A percentile compares a stretch with the other conserved stretches of the same genome.
These are phyloP conservation scores for Zoanthus solanderi DNA, from an alignment of 92 coral and sea anemone species.

Conservation along the genomic window DNA sequence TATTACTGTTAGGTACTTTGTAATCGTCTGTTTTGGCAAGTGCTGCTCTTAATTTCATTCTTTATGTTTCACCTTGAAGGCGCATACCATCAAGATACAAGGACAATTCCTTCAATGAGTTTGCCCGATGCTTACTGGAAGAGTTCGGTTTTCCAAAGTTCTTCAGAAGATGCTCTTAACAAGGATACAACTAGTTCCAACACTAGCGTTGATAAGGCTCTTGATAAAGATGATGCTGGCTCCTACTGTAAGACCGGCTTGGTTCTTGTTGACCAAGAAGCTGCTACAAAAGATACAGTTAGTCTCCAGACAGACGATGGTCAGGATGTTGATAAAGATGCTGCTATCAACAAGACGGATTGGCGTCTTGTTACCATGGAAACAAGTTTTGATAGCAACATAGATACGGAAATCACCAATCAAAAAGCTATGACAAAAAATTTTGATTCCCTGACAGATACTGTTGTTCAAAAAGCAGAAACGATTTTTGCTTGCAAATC, in stretches of 20 bases:
- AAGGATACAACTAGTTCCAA: conserved; percentile 25
- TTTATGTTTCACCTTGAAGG: neutral
- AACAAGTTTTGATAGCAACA: neutral
- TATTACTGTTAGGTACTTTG: no score
- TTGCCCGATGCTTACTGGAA: neutral
- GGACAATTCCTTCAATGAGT: neutral
- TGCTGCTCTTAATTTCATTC: neutral
- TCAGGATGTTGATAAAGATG: neutral
- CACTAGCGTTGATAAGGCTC: neutral
- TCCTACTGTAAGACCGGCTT: neutral
- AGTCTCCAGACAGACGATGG: neutral
- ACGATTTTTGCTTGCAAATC: neutral
- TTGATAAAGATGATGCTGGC: conserved; percentile 15
- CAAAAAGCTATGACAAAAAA: neutral
- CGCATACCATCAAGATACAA: neutral
- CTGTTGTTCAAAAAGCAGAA: neutral
- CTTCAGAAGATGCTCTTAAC: conserved; percentile 14
- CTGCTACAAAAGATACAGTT: neutral
- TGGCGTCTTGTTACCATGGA: neutral
- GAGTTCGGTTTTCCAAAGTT: neutral
- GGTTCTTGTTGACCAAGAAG: conserved; percentile 11
- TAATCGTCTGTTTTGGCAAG: neutral
- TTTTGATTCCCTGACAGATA: neutral
- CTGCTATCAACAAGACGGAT: neutral
- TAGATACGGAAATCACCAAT: neutral